Evolutionary conservation across 2,797 vertebrate species (phyloP).

Genomic region (Dermochelys coriacea): DNA sequence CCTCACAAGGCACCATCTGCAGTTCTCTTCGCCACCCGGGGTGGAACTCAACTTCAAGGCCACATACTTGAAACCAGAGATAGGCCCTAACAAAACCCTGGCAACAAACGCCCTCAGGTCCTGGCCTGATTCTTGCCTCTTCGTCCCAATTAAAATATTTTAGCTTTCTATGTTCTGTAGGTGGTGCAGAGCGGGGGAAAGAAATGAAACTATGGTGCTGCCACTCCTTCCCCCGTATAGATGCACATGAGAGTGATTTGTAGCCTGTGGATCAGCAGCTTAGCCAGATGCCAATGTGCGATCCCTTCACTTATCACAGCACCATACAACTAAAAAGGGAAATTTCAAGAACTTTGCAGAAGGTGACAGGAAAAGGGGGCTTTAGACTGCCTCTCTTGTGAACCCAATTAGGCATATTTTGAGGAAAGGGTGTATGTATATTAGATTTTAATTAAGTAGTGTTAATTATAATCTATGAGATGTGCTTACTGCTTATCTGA

Average conservation of each 20-base stretch:
- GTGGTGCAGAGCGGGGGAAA: not conserved
- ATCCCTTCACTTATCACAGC: not conserved
- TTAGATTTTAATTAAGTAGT: constrained; percentile 89
- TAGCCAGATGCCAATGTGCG: not conserved
- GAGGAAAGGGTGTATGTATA: constrained; percentile 84
- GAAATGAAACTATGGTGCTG: not conserved
- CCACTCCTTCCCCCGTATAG: not conserved
- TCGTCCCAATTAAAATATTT: not conserved
- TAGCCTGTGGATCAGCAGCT: not conserved
- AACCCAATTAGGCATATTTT: constrained; percentile 83
- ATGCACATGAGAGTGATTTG: not conserved
- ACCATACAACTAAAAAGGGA: not conserved
- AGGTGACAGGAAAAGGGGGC: constrained; percentile 29
- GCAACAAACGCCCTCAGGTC: not conserved
- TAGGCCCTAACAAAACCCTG: not conserved
- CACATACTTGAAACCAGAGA: not conserved
- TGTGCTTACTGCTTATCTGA: constrained; percentile 89
- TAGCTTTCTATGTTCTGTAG: not conserved
- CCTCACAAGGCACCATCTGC: not conserved
- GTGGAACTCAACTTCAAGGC: not conserved
- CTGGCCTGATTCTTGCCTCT: not conserved
- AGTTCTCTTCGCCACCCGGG: not conserved
- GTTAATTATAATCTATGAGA: constrained; percentile 90
- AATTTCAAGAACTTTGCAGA: constrained; percentile 34
- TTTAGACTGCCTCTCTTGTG: constrained; percentile 71